A percentile compares a stretch with the other conserved stretches of the same genome.
Conservation (phyloP, 2,888 invertebrate species). For the Mamestra brassicae region DNA sequence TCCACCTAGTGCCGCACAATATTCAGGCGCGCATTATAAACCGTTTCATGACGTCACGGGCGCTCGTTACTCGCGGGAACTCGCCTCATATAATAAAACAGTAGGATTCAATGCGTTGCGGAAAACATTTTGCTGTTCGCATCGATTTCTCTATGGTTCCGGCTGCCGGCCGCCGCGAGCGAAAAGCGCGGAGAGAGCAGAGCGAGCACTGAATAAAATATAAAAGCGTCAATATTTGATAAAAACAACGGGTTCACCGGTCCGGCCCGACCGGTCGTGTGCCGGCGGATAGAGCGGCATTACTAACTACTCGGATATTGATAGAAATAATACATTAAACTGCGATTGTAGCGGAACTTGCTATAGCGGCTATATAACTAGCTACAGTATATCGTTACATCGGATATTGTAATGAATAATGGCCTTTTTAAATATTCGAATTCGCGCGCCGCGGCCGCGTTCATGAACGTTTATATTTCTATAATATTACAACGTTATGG, state of each 20-base stretch:
- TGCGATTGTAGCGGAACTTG: slow-evolving; percentile 16
- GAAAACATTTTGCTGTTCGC: slow-evolving; percentile 51
- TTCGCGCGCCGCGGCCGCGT: neutral
- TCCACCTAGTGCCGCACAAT: neutral
- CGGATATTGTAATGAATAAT: slow-evolving; percentile 41
- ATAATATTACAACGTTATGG: neutral
- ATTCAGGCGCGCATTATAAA: slow-evolving; percentile 15
- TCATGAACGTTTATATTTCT: slow-evolving; percentile 5
- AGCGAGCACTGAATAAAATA: slow-evolving; percentile 59
- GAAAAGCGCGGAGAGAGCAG: slow-evolving; percentile 29
- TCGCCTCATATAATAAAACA: slow-evolving; percentile 43
- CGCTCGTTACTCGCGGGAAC: slow-evolving; percentile 15
- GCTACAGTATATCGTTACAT: neutral
- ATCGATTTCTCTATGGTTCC: slow-evolving; percentile 60
- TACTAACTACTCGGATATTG: slow-evolving; percentile 45
- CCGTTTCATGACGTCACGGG: slow-evolving; percentile 1
- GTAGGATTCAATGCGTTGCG: slow-evolving; percentile 44
- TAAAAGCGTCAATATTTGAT: slow-evolving; percentile 63
- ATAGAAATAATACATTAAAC: slow-evolving; percentile 36
- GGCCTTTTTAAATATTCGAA: slow-evolving; percentile 12
- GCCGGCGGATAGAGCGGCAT: neutral
- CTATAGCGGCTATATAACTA: neutral
- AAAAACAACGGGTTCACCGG: slow-evolving; percentile 45
- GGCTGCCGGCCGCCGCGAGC: slow-evolving; percentile 34
- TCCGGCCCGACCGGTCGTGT: slow-evolving; percentile 13